These are phyloP conservation scores for Tetranychus urticae DNA, from an alignment of 1,140 invertebrate genomes.

Conservation along the genomic window DNA sequence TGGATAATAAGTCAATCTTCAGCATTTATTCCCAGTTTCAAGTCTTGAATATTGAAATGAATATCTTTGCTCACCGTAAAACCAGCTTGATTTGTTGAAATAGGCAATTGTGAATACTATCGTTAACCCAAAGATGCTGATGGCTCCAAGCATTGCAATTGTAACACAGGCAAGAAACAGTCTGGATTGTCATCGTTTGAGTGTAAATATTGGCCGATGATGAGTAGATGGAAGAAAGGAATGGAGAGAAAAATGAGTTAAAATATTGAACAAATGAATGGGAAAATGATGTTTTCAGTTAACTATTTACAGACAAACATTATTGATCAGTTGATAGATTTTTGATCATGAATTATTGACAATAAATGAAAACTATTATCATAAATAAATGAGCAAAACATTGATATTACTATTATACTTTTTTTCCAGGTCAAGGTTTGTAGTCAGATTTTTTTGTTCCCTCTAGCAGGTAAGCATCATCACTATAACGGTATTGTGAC, in stretches of 20 bases:
- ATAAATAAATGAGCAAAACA: background rate
- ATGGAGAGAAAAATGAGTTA: constrained; percentile 3
- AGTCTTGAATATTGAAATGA: too few relatives aligned
- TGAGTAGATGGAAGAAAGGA: too few relatives aligned
- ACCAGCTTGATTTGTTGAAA: constrained; percentile 22
- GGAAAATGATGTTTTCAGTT: too few relatives aligned
- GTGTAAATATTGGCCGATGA: too few relatives aligned
- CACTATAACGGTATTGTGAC: too few relatives aligned
- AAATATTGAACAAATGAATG: constrained; percentile 1
- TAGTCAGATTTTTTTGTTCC: too few relatives aligned
- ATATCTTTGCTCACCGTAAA: background rate
- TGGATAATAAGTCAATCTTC: too few relatives aligned
- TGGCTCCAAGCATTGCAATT: constrained; percentile 47
- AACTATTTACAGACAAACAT: background rate
- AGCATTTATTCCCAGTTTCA: too few relatives aligned
- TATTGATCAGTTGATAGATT: background rate
- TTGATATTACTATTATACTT: background rate
- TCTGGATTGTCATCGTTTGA: constrained; percentile 13
- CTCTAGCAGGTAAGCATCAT: too few relatives aligned
- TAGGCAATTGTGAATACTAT: constrained; percentile 39
- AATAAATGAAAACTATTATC: too few relatives aligned
- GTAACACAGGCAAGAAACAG: constrained; percentile 60
- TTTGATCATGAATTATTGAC: too few relatives aligned
- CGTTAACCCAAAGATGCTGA: constrained; percentile 28
- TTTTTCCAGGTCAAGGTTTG: background rate